Evolutionary conservation across 2,888 invertebrate species (phyloP).

Genomic region (Zygogramma bicolorata): DNA sequence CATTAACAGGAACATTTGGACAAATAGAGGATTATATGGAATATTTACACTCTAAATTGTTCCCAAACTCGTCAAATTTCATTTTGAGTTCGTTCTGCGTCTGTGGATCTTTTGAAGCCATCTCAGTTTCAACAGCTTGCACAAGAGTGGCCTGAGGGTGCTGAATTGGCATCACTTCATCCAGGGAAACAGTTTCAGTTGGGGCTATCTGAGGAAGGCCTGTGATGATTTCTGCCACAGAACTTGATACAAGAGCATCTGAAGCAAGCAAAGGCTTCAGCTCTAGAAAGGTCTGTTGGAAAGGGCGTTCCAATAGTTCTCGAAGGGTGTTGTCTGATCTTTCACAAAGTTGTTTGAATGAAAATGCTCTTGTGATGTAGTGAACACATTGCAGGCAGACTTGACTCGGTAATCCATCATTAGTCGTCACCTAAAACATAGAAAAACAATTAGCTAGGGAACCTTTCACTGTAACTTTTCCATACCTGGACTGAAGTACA

Average conservation of each 20-base stretch:
- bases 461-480: conserved; percentile 23
- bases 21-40: neutral
- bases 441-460: neutral
- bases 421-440: conserved; percentile 57
- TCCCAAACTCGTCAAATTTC: conserved; percentile 28
- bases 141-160: neutral
- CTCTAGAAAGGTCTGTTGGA: conserved; percentile 46
- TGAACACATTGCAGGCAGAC: conserved; percentile 64
- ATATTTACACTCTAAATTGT: conserved; percentile 20
- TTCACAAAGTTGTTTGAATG: conserved; percentile 64
- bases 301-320: conserved; percentile 55
- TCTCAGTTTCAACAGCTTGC: neutral
- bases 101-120: conserved; percentile 18
- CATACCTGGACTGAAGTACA: conserved; percentile 63
- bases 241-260: conserved; percentile 30
- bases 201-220: neutral
- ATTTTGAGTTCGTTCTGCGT: conserved; percentile 19
- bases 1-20: neutral
- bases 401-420: conserved; percentile 64
- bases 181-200: neutral
- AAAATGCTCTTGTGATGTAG: conserved; percentile 61
- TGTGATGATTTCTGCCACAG: conserved; percentile 16
- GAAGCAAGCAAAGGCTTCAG: conserved; percentile 47
- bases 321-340: conserved; percentile 61
- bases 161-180: neutral